Conservation (phyloP, 1,140 invertebrate genomes). For the Ostrea edulis region DNA sequence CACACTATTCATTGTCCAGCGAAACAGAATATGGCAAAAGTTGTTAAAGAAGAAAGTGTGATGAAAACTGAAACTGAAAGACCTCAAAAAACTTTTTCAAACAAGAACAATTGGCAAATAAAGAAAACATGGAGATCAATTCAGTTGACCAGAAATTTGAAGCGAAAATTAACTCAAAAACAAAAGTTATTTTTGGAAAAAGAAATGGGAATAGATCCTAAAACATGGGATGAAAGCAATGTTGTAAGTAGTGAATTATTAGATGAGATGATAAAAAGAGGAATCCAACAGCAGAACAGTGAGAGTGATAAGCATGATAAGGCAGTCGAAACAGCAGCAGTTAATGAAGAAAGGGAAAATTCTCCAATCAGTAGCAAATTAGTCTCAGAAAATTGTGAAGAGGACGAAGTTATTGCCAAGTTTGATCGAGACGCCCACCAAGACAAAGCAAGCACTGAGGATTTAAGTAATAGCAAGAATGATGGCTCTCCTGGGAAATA, state of each 20-base stretch:
- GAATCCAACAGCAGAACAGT: background rate
- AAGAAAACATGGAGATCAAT: background rate
- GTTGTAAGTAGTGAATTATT: too few relatives aligned
- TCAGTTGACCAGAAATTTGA: background rate
- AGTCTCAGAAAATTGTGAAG: background rate
- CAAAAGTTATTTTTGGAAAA: background rate
- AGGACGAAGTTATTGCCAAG: background rate
- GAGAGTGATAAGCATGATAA: background rate
- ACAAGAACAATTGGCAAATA: background rate
- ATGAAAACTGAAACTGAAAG: background rate
- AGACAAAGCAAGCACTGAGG: background rate
- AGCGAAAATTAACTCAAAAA: background rate
- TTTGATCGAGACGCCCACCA: background rate
- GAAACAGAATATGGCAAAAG: background rate
- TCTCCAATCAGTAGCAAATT: background rate
- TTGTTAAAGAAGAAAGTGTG: background rate
- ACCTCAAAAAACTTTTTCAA: background rate
- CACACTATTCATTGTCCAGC: background rate
- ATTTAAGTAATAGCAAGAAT: background rate
- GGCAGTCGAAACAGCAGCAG: background rate
- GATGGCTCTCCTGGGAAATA: background rate
- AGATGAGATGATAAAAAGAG: too few relatives aligned
- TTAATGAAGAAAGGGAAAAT: background rate
- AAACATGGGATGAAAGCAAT: too few relatives aligned
- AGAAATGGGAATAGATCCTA: background rate